phyloP scores from a whole-genome alignment of 2,797 vertebrate species.

The Todus mexicanus region DNA sequence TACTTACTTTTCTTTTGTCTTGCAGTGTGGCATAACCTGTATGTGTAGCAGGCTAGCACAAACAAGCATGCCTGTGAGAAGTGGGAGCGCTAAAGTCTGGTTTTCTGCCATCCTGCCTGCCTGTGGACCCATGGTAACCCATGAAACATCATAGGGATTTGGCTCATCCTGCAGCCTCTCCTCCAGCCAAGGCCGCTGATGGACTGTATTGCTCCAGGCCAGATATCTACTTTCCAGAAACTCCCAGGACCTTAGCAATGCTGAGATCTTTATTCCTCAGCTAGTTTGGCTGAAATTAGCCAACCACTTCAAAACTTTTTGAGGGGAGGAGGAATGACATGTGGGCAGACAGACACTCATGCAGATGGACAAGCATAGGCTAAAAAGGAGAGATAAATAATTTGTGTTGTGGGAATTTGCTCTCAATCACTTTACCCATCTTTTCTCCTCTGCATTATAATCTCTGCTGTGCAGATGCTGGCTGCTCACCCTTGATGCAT shows the following conservation, averaged over 20 bases:
- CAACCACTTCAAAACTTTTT: slow-evolving; percentile 41
- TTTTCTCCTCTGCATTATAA: background rate
- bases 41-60: background rate
- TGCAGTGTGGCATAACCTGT: background rate
- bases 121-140: background rate
- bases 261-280: background rate
- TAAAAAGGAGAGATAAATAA: background rate
- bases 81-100: background rate
- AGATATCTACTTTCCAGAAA: background rate
- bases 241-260: background rate
- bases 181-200: background rate
- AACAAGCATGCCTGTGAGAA: background rate
- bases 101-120: background rate
- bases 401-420: background rate
- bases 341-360: background rate
- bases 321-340: background rate
- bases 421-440: background rate
- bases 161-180: background rate
- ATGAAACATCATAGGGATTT: background rate
- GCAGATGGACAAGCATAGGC: background rate
- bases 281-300: background rate
- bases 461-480: background rate
- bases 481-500: background rate
- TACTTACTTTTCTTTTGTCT: background rate
- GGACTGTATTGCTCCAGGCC: background rate